Base-by-base conservation (phyloP, 1,140 invertebrate genomes). In the Ceratoteleas bidentatus region DNA sequence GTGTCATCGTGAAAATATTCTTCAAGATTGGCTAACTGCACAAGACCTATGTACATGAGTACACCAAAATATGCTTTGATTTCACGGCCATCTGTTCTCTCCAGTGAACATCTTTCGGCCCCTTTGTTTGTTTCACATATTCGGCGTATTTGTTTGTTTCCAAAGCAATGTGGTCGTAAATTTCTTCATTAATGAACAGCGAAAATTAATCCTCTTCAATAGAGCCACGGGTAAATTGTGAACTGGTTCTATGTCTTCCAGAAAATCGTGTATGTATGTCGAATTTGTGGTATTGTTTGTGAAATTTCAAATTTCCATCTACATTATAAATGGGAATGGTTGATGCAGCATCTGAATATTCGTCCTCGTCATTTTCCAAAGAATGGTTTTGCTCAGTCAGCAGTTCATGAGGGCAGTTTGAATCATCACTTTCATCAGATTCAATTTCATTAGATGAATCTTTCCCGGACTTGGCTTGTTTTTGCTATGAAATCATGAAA, bases 11-110 rank as follows among this genome's bases (percentile, higher is more conserved):
- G 9, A 8, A 61, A 61, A 34, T 61, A 61, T 13, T 61, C 58
- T 9, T 61, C 11, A 0, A 24, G 11, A 2, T 10, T 45, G 1
- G 0, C 8, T 45, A 60, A 60, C n/a, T 0, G 14, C 8, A 61
- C 58, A 11, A 61, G 5, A 34, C 58, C 45, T 24, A 61, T 61
- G 6, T 49, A 61, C 15, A 61, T 14, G 6, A 62, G 13, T 1
- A 36, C 13, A 34, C 60, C 47, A 10, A 62, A 13, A 38, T 50
- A 62, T 11, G 60, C 47, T 38, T 62, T 50, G 9, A 65, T 65
- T 65, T 65, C 61, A 6, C n/a, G 10, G 3, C 15, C 6, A 47
- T 3, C 24, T 0, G 33, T 24, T n/a, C 15, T 14, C 34, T 49
- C 38, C 10, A 60, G 0, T 61, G 40, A 43, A 7, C 11, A 11